These are phyloP conservation scores for Oreocharis arfaki DNA, from an alignment of 2,113 vertebrate species.

Conservation along the genomic window DNA sequence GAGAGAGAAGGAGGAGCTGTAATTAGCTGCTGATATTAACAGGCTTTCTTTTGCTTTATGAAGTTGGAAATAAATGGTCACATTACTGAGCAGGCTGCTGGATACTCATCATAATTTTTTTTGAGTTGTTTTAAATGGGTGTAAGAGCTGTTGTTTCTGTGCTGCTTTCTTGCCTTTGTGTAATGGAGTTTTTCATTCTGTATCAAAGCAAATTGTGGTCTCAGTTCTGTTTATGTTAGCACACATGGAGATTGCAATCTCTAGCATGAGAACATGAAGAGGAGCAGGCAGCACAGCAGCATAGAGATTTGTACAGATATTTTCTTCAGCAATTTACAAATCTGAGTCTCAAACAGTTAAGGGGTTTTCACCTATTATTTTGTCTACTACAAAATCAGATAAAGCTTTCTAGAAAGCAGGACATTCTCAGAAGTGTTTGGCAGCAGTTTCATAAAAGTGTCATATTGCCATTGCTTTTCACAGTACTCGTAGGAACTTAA, in stretches of 20 bases:
- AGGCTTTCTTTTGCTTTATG: constrained; percentile 11
- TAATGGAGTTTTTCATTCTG: background rate
- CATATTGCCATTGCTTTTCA: background rate
- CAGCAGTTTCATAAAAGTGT: constrained; percentile 24
- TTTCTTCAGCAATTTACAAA: background rate
- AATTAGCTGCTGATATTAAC: constrained; percentile 57
- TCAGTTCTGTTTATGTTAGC: background rate
- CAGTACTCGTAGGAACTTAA: background rate
- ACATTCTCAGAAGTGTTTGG: background rate
- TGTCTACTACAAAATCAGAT: background rate
- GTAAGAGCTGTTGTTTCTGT: background rate
- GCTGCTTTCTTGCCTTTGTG: background rate
- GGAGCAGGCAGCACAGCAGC: background rate
- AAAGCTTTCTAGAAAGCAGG: constrained; percentile 3
- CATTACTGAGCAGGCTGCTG: background rate
- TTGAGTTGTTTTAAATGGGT: background rate
- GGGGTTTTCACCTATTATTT: background rate
- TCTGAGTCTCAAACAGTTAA: background rate
- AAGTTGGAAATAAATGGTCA: constrained; percentile 9
- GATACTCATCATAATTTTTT: background rate
- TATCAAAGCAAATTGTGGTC: background rate
- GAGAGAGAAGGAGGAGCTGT: constrained; percentile 31
- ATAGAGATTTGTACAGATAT: background rate
- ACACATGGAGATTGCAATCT: background rate
- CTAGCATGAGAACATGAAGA: background rate